Evolutionary conservation across 1,140 invertebrate genomes (phyloP).

Genomic region (Lanistes nyassanus): DNA sequence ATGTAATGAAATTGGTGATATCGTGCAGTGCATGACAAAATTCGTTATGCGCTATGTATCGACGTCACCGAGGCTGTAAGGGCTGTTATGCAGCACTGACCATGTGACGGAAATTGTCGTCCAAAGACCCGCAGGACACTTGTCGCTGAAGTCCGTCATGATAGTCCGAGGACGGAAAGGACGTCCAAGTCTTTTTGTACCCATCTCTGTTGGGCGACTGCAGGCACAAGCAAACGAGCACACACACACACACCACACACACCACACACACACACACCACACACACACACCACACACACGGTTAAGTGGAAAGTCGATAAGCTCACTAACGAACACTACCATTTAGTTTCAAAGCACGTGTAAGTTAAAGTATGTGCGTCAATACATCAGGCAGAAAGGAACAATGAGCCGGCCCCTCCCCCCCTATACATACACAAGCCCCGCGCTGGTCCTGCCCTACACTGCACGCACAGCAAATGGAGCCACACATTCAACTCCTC

Average conservation of each 20-base stretch:
- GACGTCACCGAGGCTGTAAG: no score
- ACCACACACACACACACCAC: constrained; percentile 3
- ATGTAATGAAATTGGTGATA: no score
- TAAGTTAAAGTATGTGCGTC: neutral
- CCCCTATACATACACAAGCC: no score
- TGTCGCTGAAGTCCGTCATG: constrained; percentile 26
- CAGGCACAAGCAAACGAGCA: neutral
- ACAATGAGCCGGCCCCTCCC: no score
- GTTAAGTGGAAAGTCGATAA: no score
- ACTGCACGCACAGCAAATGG: no score
- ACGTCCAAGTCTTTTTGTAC: constrained; percentile 40
- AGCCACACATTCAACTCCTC: no score
- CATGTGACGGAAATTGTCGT: constrained; percentile 32
- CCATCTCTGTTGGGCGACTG: constrained; percentile 19
- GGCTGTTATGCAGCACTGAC: neutral
- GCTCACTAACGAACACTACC: neutral
- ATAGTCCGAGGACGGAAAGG: constrained; percentile 27
- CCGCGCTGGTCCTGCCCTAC: no score
- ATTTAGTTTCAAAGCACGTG: no score
- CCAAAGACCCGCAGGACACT: constrained; percentile 37
- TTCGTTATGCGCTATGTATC: no score
- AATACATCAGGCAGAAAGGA: neutral
- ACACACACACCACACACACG: constrained; percentile 2
- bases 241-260: constrained; percentile 3
- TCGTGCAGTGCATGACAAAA: no score